These are phyloP conservation scores for Scaptomyza caliginosa DNA, from an alignment of 2,888 invertebrate genomes.

Conservation along the genomic window DNA sequence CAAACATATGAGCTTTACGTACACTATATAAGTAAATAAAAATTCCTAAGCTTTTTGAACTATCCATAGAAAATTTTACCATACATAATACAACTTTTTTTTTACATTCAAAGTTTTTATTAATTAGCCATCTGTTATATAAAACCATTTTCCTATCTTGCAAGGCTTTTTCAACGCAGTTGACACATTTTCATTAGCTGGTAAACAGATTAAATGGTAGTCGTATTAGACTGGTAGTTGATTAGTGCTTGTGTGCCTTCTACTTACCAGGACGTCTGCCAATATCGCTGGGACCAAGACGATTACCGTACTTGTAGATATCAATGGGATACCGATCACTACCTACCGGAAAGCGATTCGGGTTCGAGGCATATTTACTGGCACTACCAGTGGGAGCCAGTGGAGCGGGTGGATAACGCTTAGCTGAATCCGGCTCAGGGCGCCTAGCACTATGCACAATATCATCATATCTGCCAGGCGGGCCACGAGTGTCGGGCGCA, in stretches of 20 bases:
- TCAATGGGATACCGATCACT: constrained; percentile 84
- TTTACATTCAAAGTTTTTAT: no score
- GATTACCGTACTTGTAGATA: constrained; percentile 85
- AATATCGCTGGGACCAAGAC: constrained; percentile 84
- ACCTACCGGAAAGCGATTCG: constrained; percentile 86
- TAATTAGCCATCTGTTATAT: constrained; percentile 14
- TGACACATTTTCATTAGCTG: constrained; percentile 10
- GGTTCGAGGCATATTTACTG: constrained; percentile 85
- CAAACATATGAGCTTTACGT: not conserved
- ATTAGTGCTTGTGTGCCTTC: constrained; percentile 55
- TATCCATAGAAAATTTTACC: no score
- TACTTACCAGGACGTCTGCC: constrained; percentile 82
- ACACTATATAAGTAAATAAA: not conserved
- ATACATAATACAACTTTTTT: no score
- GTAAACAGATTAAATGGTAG: constrained; percentile 19
- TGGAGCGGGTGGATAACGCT: constrained; percentile 85
- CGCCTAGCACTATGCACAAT: constrained; percentile 80
- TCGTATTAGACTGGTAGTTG: constrained; percentile 62
- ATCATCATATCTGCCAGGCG: constrained; percentile 80
- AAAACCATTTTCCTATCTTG: constrained; percentile 15
- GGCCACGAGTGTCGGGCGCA: constrained; percentile 61
- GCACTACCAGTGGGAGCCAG: constrained; percentile 83
- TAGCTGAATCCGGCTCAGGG: constrained; percentile 85
- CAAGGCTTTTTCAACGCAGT: not conserved
- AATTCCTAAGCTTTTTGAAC: no score